phyloP scores from a whole-genome alignment of 2,797 vertebrate species.

The Oreonectes daqikongensis region DNA sequence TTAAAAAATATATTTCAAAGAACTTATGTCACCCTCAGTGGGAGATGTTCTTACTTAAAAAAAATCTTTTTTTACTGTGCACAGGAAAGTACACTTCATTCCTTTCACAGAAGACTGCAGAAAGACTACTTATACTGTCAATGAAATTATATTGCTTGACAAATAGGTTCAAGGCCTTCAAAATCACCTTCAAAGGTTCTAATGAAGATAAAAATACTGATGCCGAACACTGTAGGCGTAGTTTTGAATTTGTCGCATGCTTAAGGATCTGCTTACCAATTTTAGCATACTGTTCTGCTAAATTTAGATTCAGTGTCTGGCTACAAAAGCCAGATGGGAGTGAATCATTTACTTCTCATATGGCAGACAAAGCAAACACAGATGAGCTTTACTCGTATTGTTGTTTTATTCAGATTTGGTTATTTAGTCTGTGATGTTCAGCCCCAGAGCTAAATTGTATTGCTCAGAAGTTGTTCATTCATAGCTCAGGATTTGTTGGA shows the following conservation, averaged over 20 bases:
- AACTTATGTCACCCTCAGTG: constrained; percentile 6
- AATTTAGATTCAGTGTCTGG: constrained; percentile 3
- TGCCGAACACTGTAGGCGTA: not conserved
- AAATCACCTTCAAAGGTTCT: not conserved
- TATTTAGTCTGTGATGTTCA: not conserved
- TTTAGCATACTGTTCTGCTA: not conserved
- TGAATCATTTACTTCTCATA: constrained; percentile 9
- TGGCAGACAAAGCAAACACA: not conserved
- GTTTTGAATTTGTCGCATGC: not conserved
- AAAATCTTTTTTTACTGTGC: not conserved
- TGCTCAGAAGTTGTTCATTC: too few species aligned
- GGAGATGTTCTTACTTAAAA: constrained; percentile 3
- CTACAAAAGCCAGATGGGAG: constrained; percentile 14
- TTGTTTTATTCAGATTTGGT: not conserved
- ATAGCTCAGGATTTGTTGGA: too few species aligned
- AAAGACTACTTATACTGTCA: not conserved
- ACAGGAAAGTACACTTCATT: not conserved
- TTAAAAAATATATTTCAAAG: not conserved
- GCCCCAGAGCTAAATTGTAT: not conserved
- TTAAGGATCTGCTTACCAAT: not conserved
- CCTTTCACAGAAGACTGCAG: not conserved
- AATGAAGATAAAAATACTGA: not conserved
- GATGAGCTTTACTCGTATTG: not conserved
- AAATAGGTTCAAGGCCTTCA: not conserved
- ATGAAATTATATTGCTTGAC: not conserved